Percentiles rank a stretch among this genome's conserved stretches.
Conservation (phyloP, 2,888 invertebrate genomes). For the Lordiphosa andalusiaca region DNA sequence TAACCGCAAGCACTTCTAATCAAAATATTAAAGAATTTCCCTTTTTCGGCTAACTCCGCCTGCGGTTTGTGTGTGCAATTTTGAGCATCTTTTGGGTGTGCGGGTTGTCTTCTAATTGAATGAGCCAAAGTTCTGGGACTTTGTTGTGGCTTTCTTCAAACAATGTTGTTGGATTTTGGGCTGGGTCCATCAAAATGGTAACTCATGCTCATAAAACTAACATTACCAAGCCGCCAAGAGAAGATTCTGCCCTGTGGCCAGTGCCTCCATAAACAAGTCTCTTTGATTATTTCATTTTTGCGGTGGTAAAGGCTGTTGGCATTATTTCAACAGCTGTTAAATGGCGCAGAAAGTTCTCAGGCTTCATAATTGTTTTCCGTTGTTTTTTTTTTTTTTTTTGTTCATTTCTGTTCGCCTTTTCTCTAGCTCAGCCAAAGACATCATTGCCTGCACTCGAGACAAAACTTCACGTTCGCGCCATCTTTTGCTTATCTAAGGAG, state of each 20-base stretch:
- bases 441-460: too few relatives aligned
- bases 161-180: conserved; percentile 18
- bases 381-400: neutral
- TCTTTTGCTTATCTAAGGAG: too few relatives aligned
- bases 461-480: too few relatives aligned
- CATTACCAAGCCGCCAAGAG: conserved; percentile 28
- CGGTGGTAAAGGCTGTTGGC: neutral
- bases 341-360: conserved; percentile 40
- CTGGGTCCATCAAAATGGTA: conserved; percentile 36
- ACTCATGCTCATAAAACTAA: conserved; percentile 44
- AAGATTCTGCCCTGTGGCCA: conserved; percentile 4
- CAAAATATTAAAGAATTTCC: conserved; percentile 60
- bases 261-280: conserved; percentile 34
- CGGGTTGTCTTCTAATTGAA: conserved; percentile 27
- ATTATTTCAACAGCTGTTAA: conserved; percentile 30
- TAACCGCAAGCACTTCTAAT: conserved; percentile 61
- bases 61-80: conserved; percentile 21
- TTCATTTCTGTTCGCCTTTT: neutral
- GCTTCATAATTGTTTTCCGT: conserved; percentile 11
- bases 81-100: conserved; percentile 24
- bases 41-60: conserved; percentile 4
- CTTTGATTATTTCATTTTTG: conserved; percentile 30
- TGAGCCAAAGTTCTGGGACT: conserved; percentile 17
- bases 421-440: neutral
- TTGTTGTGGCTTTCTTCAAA: conserved; percentile 34